phyloP scores from a whole-genome alignment of 2,797 vertebrate genomes.

The Esox masquinongy region DNA sequence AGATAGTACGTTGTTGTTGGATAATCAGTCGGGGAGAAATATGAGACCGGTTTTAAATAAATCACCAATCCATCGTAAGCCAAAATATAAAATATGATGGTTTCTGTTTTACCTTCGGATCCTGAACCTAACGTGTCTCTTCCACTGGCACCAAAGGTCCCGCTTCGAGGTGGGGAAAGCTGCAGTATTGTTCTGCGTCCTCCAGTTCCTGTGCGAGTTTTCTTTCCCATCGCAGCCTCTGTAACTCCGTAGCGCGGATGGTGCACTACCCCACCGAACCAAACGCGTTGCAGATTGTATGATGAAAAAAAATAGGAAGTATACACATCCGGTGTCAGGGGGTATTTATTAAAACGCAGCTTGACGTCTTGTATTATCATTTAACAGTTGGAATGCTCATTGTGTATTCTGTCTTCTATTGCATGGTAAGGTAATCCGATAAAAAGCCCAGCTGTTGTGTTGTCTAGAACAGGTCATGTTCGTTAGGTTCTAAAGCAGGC shows the following conservation, averaged over 20 bases:
- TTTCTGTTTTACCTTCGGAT: conserved; percentile 71
- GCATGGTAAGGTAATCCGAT: not conserved
- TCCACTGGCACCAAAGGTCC: conserved; percentile 59
- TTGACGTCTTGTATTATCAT: not conserved
- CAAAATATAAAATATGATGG: not conserved
- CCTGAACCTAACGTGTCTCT: conserved; percentile 77
- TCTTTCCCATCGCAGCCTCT: conserved; percentile 85
- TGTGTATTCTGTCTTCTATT: not conserved
- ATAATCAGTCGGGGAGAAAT: not conserved
- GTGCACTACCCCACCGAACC: not conserved
- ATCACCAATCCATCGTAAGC: not conserved
- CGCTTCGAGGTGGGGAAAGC: conserved; percentile 83
- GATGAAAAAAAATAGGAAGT: conserved; percentile 16
- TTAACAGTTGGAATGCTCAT: not conserved
- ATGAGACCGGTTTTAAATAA: not conserved
- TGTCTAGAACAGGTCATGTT: too few relatives aligned
- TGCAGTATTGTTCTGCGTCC: conserved; percentile 91
- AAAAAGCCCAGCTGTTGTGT: too few relatives aligned
- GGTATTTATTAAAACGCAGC: not conserved
- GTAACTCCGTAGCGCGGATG: conserved; percentile 12
- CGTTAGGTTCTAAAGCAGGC: too few relatives aligned
- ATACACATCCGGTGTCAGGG: conserved; percentile 51
- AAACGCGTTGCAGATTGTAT: not conserved
- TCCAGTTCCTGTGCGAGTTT: conserved; percentile 82
- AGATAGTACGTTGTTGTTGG: not conserved